A percentile compares a stretch with the other conserved stretches of the same genome.
These are phyloP conservation scores for Diceros bicornis DNA, from an alignment of 2,797 vertebrate species.

Conservation along the genomic window DNA sequence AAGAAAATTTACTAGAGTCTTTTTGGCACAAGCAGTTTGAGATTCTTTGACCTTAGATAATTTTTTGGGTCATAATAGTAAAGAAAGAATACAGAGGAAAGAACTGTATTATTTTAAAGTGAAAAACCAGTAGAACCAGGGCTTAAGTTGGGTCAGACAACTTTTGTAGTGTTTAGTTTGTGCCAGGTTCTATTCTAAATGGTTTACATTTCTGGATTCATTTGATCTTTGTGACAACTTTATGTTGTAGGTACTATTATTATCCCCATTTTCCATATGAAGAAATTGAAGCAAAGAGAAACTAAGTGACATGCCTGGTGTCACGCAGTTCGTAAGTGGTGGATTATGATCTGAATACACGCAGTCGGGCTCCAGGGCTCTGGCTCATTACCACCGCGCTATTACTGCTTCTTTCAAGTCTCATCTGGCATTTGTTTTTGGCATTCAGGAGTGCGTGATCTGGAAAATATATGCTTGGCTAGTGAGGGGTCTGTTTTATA, in stretches of 20 bases:
- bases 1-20: background rate
- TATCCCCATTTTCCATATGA: background rate
- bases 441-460: background rate
- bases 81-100: conserved; percentile 26
- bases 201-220: conserved; percentile 1
- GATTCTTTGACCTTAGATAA: background rate
- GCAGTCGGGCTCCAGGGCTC: background rate
- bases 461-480: background rate
- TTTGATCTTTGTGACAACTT: conserved; percentile 3
- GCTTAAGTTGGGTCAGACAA: background rate
- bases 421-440: background rate
- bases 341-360: background rate
- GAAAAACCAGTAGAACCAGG: conserved; percentile 11
- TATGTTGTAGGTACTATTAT: background rate
- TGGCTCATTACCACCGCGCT: background rate
- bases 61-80: background rate
- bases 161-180: background rate
- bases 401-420: background rate
- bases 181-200: conserved; percentile 29
- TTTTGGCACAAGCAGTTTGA: conserved; percentile 4
- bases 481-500: conserved; percentile 46
- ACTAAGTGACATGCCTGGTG: background rate
- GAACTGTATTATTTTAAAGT: conserved; percentile 19
- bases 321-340: background rate
- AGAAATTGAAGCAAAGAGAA: background rate